phyloP scores from a whole-genome alignment of 2,888 invertebrate species.

The Apeira syringaria region DNA sequence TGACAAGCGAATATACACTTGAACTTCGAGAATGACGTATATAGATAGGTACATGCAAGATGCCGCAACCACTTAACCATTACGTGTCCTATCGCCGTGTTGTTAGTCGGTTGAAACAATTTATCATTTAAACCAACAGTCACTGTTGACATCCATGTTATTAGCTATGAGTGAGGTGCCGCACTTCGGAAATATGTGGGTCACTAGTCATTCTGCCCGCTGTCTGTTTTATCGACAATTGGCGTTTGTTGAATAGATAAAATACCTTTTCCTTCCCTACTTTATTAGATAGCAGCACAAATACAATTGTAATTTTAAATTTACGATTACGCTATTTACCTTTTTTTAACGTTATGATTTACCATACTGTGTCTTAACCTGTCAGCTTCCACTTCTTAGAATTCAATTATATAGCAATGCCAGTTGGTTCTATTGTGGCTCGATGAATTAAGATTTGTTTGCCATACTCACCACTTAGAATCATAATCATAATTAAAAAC shows the following conservation, averaged over 20 bases:
- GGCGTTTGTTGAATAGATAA: constrained; percentile 8
- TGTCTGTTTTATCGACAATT: constrained; percentile 10
- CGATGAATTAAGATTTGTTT: too few species aligned
- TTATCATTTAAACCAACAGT: constrained; percentile 41
- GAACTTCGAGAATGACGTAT: constrained; percentile 11
- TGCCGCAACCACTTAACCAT: constrained; percentile 1
- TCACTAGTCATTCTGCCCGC: constrained; percentile 21
- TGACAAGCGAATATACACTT: constrained; percentile 8
- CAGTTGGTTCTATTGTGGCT: too few species aligned
- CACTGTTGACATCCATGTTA: constrained; percentile 33
- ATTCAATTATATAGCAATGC: too few species aligned
- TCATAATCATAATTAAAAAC: constrained; percentile 1
- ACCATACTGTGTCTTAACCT: too few species aligned
- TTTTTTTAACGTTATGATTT: too few species aligned
- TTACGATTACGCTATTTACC: too few species aligned
- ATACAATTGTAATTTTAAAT: too few species aligned
- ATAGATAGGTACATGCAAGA: constrained; percentile 8
- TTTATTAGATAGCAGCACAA: background rate
- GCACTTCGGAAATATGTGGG: constrained; percentile 38
- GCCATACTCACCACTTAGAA: background rate
- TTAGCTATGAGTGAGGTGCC: constrained; percentile 19
- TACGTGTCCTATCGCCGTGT: constrained; percentile 16
- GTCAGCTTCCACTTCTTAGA: too few species aligned
- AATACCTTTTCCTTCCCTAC: constrained; percentile 1
- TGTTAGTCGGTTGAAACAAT: constrained; percentile 31